Evolutionary conservation across 1,140 invertebrate species (phyloP), one percentile per base, ranked within the genome.

Genomic region (Drosophila suzukii): DNA sequence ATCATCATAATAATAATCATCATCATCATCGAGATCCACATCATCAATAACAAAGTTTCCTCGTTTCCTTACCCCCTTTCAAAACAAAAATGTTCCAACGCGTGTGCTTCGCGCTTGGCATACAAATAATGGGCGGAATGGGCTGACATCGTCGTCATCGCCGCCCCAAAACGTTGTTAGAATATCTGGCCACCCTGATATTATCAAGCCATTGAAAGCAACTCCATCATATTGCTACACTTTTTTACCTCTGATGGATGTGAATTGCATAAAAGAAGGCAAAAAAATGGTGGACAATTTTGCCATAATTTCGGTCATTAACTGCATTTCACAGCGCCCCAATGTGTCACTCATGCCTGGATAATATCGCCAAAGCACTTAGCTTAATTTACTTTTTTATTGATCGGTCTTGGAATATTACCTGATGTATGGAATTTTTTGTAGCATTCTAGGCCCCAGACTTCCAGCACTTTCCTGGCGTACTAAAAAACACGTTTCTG

Each of bases 121-220:
- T 86, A 83, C 75, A 88, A 88, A 86, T 88, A 83, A 86, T 83
- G 39, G 50, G 34, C 56, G 59, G 17, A 38, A 10, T 46, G 43
- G 38, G 38, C 38, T 39, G 38, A 39, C 38, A 39, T 39, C 38
- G 43, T 60, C 50, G 34, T 44, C 32, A 50, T 65, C 53, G 53
- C 27, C 34, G 36, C 6, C 17, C 46, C 51, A 50, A 86, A 81
- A 75, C 73, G 81, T 63, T 63, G 20, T 82, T 82, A 82, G 83
- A 86, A 81, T 81, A 78, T 34, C 8, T 81, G 67, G 39, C 30
- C 30, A 41, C 36, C 49, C 27, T 0, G 30, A n/a, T 24, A 0
- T 27, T 59, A 60, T 36, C 47, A 34, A 50, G 47, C 46, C 32
- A 44, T 27, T 20, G 46, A 36, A 17, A 8, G 46, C 46, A 51